Evolutionary conservation across 2,888 invertebrate species (phyloP).

Genomic region (Drosophila infuscata): DNA sequence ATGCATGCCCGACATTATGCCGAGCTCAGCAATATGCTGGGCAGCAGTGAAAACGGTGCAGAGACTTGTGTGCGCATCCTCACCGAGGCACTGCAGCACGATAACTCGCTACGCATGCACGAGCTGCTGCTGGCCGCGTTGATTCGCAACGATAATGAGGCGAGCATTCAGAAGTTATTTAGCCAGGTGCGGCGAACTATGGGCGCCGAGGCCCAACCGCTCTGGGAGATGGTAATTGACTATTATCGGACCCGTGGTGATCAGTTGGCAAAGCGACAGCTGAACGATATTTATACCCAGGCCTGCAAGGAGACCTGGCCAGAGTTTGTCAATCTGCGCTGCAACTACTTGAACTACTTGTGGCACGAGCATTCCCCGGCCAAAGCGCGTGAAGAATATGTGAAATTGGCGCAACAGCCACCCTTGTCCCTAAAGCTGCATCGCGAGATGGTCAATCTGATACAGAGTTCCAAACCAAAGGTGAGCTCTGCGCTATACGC

Average conservation of each 20-base stretch:
- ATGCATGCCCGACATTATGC: constrained; percentile 86
- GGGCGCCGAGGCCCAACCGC: constrained; percentile 60
- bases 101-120: constrained; percentile 84
- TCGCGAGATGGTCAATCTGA: constrained; percentile 87
- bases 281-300: constrained; percentile 74
- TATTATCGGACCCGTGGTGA: constrained; percentile 77
- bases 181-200: constrained; percentile 78
- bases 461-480: constrained; percentile 69
- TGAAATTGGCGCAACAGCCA: constrained; percentile 87
- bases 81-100: constrained; percentile 85
- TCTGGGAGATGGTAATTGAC: constrained; percentile 79
- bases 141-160: constrained; percentile 84
- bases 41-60: constrained; percentile 48
- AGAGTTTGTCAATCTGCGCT: constrained; percentile 76
- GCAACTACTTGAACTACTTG: constrained; percentile 72
- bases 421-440: constrained; percentile 87
- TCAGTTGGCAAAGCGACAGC: constrained; percentile 59
- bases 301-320: constrained; percentile 70
- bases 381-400: constrained; percentile 88
- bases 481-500: constrained; percentile 13
- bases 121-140: constrained; percentile 85
- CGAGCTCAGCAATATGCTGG: constrained; percentile 70
- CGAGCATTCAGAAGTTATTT: constrained; percentile 84
- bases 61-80: constrained; percentile 72
- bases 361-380: constrained; percentile 82